Evolutionary conservation across 2,797 vertebrate species (phyloP).

Genomic region (Podarcis lilfordi): DNA sequence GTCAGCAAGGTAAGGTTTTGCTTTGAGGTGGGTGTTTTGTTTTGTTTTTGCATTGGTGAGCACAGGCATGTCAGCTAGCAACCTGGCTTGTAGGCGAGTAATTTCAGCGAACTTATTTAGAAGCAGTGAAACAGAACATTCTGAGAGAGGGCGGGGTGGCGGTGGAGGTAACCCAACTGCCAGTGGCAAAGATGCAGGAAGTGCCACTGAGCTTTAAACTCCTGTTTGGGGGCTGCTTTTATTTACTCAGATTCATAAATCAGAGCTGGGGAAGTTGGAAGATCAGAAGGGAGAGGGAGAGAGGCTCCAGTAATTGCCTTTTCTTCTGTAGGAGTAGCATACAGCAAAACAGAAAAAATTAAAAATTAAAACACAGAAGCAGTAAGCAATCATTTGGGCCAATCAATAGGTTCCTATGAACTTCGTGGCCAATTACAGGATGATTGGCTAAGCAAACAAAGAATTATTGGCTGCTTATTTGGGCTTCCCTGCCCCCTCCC

Average conservation of each 20-base stretch:
- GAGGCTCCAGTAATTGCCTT: conserved; percentile 60
- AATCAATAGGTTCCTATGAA: conserved; percentile 85
- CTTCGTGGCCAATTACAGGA: conserved; percentile 89
- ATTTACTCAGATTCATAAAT: conserved; percentile 72
- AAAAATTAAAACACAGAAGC: conserved; percentile 69
- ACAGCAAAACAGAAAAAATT: conserved; percentile 73
- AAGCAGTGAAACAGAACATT: conserved; percentile 60
- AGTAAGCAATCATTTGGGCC: conserved; percentile 79
- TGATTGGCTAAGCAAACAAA: conserved; percentile 95
- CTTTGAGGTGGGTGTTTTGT: neutral
- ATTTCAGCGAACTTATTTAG: conserved; percentile 27
- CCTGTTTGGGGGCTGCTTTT: conserved; percentile 55
- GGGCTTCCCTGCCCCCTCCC: conserved; percentile 78
- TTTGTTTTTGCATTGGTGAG: neutral
- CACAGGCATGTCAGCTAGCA: neutral
- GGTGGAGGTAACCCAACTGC: conserved; percentile 10
- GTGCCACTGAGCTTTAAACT: conserved; percentile 57
- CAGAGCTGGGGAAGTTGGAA: conserved; percentile 52
- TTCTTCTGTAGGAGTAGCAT: conserved; percentile 69
- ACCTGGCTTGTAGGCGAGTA: too few relatives aligned
- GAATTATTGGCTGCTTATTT: conserved; percentile 89
- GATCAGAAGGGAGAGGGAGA: conserved; percentile 27
- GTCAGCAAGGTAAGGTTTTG: neutral
- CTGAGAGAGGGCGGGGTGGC: conserved; percentile 23
- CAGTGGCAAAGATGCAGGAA: conserved; percentile 60